Base-by-base conservation (phyloP, 2,888 invertebrate species). In the Scaptomyza flava region DNA sequence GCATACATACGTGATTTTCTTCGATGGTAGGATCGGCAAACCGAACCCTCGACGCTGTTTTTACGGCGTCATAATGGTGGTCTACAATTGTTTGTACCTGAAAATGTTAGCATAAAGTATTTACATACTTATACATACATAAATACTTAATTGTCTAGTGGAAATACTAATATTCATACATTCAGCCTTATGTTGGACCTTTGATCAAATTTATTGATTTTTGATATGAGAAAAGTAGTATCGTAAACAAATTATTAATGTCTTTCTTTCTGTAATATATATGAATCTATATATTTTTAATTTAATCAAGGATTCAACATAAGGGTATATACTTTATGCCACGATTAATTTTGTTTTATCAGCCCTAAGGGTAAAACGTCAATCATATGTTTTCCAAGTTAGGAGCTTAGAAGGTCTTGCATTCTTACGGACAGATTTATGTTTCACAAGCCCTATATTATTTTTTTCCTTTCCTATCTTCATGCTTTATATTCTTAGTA, bases 71-170 rank as follows among this genome's bases (percentile, higher is more conserved):
- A 90, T 97, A 97, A 91, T 96, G 96, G 90, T 96, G 96, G 92
- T 98, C 98, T 72, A 98, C 96, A 87, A 98, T 98, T 54, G 97
- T 96, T 94, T 98, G 98, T 54, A 98, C 97, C 98, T 98, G 77
- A 68, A 81, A 85, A 65, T 87, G 79, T 79, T 64, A 79, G 61
- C 78, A 81, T 63, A 70, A 84, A 68, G 68, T 81, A 71, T 74
- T 84, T 87, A 73, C 66, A 72, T 65, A 57, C 60, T 52, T 47
- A 58, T 51, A 45, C 52, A 60, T 46, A 43, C 51, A 59, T 52
- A 47, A 7, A 31, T 51, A 36, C 51, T 33, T 47, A 27, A 48
- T 12, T 43, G 9, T 56, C n/a, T 56, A 50, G 6, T 58, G 41
- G 23, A 30, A 45, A 45, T 17, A 45, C 51, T 52, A 53, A 53